Conservation (phyloP, 1,140 invertebrate genomes). For the Apis dorsata region DNA sequence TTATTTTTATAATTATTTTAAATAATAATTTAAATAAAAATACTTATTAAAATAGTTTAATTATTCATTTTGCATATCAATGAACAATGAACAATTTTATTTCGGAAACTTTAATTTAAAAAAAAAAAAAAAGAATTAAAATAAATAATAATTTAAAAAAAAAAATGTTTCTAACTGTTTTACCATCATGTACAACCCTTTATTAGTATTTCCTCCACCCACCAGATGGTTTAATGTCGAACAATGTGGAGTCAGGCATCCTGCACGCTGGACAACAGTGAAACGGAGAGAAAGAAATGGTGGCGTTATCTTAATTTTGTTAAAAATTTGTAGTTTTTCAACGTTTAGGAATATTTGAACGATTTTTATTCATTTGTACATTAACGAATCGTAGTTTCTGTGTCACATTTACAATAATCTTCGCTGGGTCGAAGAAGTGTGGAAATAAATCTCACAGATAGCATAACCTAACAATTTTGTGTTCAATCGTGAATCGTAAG, state of each 20-base stretch:
- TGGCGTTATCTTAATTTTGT: constrained; percentile 57
- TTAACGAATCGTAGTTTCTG: too few relatives aligned
- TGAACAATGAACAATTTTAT: too few relatives aligned
- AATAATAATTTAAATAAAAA: too few relatives aligned
- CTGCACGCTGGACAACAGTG: constrained; percentile 32
- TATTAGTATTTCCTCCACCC: background rate
- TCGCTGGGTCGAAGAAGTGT: background rate
- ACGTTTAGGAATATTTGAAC: background rate
- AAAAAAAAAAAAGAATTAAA: too few relatives aligned
- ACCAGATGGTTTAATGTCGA: background rate
- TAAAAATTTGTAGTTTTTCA: constrained; percentile 23
- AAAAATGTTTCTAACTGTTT: background rate
- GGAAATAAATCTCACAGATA: background rate
- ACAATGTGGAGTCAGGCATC: constrained; percentile 29
- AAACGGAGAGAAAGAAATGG: constrained; percentile 55
- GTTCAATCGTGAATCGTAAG: constrained; percentile 52
- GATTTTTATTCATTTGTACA: background rate
- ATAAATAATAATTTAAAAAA: background rate
- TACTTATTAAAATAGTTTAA: too few relatives aligned
- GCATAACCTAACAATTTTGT: constrained; percentile 63
- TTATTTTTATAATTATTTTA: too few relatives aligned
- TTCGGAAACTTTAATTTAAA: too few relatives aligned
- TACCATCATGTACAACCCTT: background rate
- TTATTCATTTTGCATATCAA: too few relatives aligned
- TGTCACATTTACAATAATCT: background rate